These are phyloP conservation scores for Condylura cristata DNA, from an alignment of 2,113 vertebrate genomes.

Conservation along the genomic window DNA sequence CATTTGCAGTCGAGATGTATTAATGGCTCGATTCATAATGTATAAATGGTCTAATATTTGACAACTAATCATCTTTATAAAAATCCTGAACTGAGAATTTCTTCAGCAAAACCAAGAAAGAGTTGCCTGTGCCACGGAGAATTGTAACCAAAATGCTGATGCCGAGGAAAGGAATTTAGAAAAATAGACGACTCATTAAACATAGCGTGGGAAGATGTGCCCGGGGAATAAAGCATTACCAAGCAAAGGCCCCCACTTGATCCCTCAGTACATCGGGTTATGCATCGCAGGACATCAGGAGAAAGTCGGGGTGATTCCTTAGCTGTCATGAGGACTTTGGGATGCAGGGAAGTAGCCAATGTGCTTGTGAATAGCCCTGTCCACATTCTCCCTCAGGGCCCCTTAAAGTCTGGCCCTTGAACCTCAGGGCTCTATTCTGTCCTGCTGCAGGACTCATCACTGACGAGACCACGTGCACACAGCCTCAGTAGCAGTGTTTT, in stretches of 20 bases:
- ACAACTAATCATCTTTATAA: neutral
- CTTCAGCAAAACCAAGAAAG: neutral
- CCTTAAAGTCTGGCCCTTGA: neutral
- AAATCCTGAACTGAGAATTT: neutral
- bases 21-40: neutral
- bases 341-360: neutral
- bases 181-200: neutral
- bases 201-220: neutral
- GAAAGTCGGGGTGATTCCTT: neutral
- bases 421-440: neutral
- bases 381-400: neutral
- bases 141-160: neutral
- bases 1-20: neutral
- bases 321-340: neutral
- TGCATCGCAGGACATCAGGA: neutral
- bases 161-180: neutral
- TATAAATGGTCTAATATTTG: neutral
- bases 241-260: neutral
- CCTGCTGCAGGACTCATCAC: accelerated
- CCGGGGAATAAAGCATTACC: neutral
- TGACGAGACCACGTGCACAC: neutral
- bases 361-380: neutral
- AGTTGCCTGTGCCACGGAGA: neutral
- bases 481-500: neutral
- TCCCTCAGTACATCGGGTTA: neutral